A percentile compares a stretch with the other conserved stretches of the same genome.
Evolutionary conservation across 2,888 invertebrate species (phyloP).

Genomic region (Dynastes grantii): DNA sequence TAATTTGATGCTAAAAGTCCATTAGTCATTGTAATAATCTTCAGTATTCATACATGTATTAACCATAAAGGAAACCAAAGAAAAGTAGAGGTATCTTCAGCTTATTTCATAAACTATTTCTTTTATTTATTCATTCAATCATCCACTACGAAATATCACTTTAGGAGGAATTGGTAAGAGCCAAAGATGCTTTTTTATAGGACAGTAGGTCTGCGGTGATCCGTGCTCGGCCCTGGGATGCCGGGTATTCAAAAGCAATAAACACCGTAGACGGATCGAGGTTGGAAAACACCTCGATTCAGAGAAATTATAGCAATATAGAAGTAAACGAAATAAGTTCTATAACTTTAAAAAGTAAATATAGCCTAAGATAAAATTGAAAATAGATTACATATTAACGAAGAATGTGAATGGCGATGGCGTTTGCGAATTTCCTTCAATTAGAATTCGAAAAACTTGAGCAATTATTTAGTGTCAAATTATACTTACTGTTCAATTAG

Average conservation of each 20-base stretch:
- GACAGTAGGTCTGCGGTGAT: slow-evolving; percentile 58
- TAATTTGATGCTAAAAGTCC: slow-evolving; percentile 37
- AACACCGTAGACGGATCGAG: slow-evolving; percentile 67
- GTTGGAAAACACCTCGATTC: slow-evolving; percentile 56
- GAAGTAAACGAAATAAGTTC: slow-evolving; percentile 64
- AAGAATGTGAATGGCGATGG: slow-evolving; percentile 53
- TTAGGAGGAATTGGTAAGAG: slow-evolving; percentile 6
- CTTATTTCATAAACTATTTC: slow-evolving; percentile 20
- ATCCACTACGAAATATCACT: slow-evolving; percentile 2
- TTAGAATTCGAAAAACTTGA: slow-evolving; percentile 9
- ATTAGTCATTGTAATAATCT: slow-evolving; percentile 12
- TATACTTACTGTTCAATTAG: slow-evolving; percentile 44
- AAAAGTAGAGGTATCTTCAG: not conserved
- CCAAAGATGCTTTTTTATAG: slow-evolving; percentile 52
- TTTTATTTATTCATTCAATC: slow-evolving; percentile 16
- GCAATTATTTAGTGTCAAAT: slow-evolving; percentile 50
- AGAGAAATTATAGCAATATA: slow-evolving; percentile 71
- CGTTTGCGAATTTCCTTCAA: slow-evolving; percentile 50
- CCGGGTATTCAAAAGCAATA: slow-evolving; percentile 73
- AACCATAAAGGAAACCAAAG: slow-evolving; percentile 6
- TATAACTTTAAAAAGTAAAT: slow-evolving; percentile 61
- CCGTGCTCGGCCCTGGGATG: slow-evolving; percentile 66
- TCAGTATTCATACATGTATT: not conserved
- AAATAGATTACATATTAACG: slow-evolving; percentile 34
- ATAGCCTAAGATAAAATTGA: slow-evolving; percentile 58